Percentiles rank a stretch among this genome's conserved stretches.
phyloP scores from a whole-genome alignment of 2,113 vertebrate genomes.

The Rhinolophus sinicus region DNA sequence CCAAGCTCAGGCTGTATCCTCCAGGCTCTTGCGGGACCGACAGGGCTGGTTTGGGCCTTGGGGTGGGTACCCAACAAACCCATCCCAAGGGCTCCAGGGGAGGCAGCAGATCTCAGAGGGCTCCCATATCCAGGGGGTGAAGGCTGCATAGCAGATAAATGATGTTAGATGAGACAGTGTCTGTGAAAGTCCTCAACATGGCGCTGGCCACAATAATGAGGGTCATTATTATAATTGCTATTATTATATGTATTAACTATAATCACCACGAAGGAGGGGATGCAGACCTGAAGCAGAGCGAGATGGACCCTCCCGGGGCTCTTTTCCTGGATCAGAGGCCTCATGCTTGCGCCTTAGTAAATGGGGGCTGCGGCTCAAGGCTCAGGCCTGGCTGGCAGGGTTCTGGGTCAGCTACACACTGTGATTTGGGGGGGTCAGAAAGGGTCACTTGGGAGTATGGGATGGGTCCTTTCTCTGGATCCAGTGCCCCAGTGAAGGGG shows the following conservation, averaged over 20 bases:
- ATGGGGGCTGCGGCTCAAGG: neutral
- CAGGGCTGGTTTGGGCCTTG: neutral
- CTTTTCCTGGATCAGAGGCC: neutral
- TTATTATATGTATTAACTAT: neutral
- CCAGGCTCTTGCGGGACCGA: neutral
- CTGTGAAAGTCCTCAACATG: neutral
- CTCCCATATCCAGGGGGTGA: neutral
- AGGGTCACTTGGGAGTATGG: neutral
- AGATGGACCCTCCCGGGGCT: neutral
- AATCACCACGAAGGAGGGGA: neutral
- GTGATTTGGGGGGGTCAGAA: neutral
- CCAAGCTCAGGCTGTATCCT: too few species aligned
- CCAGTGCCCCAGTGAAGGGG: too few species aligned
- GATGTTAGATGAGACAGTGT: neutral
- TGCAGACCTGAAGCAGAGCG: neutral
- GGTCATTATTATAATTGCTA: neutral
- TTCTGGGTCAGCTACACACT: neutral
- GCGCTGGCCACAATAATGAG: neutral
- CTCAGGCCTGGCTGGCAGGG: neutral
- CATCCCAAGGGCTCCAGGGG: neutral
- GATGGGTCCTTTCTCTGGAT: neutral
- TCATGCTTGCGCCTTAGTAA: accelerated
- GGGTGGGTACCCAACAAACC: neutral
- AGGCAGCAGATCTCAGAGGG: neutral
- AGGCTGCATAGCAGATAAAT: neutral